phyloP scores from a whole-genome alignment of 2,888 invertebrate species.

The Drosophila silvestris region DNA sequence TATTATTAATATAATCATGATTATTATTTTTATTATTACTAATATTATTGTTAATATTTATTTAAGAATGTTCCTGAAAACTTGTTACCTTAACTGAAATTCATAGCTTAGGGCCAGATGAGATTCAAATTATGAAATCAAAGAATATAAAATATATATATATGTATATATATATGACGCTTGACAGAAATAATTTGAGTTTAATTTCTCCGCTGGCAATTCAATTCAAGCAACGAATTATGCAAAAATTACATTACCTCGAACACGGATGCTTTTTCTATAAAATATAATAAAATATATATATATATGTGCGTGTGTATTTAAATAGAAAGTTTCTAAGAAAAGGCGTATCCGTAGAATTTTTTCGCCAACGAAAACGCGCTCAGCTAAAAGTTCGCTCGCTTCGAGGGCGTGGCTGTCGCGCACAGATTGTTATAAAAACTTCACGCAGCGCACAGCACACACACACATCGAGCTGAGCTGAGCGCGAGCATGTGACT shows the following conservation, averaged over 20 bases:
- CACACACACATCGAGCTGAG: slow-evolving; percentile 3
- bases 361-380: slow-evolving; percentile 68
- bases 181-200: neutral
- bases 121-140: neutral
- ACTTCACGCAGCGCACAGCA: slow-evolving; percentile 26
- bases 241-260: neutral
- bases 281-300: neutral
- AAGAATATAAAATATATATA: neutral
- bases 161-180: neutral
- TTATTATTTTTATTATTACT: neutral
- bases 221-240: neutral
- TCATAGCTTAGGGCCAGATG: neutral
- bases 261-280: neutral
- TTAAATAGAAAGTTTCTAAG: slow-evolving; percentile 46
- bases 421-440: slow-evolving; percentile 64
- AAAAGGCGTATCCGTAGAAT: slow-evolving; percentile 65
- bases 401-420: slow-evolving; percentile 70
- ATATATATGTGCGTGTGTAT: neutral
- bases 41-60: neutral
- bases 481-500: slow-evolving; percentile 39
- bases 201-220: neutral
- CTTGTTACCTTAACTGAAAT: neutral
- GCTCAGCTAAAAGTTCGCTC: slow-evolving; percentile 46
- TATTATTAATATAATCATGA: neutral
- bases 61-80: neutral